These are phyloP conservation scores for Balaeniceps rex DNA, from an alignment of 2,113 vertebrate species.

Conservation along the genomic window DNA sequence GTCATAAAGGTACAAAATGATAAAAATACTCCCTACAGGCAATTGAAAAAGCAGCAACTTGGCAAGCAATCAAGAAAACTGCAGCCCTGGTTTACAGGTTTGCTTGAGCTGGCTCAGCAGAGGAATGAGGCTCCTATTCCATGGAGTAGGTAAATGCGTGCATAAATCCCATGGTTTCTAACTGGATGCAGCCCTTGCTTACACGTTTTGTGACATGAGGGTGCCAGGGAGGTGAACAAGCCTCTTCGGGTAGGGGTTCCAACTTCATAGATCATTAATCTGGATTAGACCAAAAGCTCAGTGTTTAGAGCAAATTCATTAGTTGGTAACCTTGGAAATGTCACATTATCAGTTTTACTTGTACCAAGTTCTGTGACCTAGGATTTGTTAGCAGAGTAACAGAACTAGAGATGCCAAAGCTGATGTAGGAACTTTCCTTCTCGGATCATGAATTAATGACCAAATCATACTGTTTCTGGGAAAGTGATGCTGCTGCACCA, in stretches of 20 bases:
- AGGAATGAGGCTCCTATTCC: not conserved
- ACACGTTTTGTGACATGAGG: not conserved
- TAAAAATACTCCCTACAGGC: not conserved
- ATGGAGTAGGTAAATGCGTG: fast-evolving
- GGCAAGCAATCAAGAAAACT: not conserved
- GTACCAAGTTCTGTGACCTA: not conserved
- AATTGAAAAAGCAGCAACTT: not conserved
- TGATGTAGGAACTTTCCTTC: not conserved
- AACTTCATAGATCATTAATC: not conserved
- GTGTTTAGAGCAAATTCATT: not conserved
- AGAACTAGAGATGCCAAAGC: not conserved
- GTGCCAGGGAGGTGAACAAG: not conserved
- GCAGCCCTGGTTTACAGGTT: not conserved
- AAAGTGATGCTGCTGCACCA: not conserved
- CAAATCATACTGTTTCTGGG: not conserved
- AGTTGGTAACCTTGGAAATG: not conserved
- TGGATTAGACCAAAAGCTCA: not conserved
- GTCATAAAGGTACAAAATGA: not conserved
- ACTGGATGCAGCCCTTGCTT: not conserved
- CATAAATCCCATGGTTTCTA: not conserved
- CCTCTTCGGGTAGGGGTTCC: fast-evolving
- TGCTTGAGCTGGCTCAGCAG: not conserved
- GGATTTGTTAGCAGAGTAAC: too few species aligned
- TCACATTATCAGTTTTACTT: not conserved
- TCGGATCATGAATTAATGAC: not conserved